phyloP scores from a whole-genome alignment of 2,888 invertebrate species.

The Drosophila lutescens region DNA sequence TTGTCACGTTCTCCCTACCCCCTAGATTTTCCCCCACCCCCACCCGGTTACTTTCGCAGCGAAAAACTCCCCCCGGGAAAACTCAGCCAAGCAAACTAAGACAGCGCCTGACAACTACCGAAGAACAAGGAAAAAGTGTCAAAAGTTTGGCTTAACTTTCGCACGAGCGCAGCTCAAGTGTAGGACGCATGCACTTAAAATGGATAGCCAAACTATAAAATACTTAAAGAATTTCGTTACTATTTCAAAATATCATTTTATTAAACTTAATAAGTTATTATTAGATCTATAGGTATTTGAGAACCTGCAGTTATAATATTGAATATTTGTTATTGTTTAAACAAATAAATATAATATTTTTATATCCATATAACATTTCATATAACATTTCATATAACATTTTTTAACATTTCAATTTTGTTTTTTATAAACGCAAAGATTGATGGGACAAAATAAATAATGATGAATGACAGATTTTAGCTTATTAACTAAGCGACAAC shows the following conservation, averaged over 20 bases:
- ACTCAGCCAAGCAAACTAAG: slow-evolving; percentile 13
- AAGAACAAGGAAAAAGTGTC: slow-evolving; percentile 63
- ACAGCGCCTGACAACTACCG: slow-evolving; percentile 34
- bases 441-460: too few relatives aligned
- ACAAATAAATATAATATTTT: background rate
- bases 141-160: slow-evolving; percentile 74
- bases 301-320: too few relatives aligned
- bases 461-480: too few relatives aligned
- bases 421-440: too few relatives aligned
- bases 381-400: too few relatives aligned
- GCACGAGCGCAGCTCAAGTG: slow-evolving; percentile 55
- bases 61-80: slow-evolving; percentile 28
- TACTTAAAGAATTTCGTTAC: background rate
- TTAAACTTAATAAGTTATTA: too few relatives aligned
- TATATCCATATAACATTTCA: too few relatives aligned
- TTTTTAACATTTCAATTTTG: background rate
- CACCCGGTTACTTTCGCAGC: slow-evolving; percentile 1
- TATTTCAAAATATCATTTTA: too few relatives aligned
- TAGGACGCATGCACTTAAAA: slow-evolving; percentile 14
- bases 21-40: slow-evolving; percentile 16
- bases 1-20: slow-evolving; percentile 43
- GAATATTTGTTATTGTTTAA: background rate
- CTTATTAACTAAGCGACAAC: too few relatives aligned
- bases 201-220: background rate
- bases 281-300: too few relatives aligned